phyloP scores from a whole-genome alignment of 2,797 vertebrate genomes.

The Zalophus californianus region DNA sequence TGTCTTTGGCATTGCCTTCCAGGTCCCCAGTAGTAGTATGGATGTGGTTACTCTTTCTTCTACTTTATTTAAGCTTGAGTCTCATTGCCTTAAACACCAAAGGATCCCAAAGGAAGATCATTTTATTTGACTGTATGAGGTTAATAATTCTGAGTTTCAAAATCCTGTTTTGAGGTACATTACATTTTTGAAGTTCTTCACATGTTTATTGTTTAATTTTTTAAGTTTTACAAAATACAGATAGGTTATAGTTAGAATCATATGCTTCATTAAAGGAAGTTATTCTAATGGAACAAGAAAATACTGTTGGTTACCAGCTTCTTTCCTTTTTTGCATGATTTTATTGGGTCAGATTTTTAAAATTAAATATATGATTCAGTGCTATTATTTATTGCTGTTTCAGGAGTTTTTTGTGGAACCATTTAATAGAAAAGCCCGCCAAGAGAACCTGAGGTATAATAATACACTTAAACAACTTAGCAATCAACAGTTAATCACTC shows the following conservation, averaged over 20 bases:
- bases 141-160: slow-evolving; percentile 2
- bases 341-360: slow-evolving; percentile 18
- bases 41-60: not conserved
- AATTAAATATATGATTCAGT: not conserved
- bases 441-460: slow-evolving; percentile 97
- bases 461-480: slow-evolving; percentile 96
- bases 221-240: not conserved
- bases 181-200: slow-evolving; percentile 17
- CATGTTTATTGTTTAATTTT: not conserved
- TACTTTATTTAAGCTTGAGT: not conserved
- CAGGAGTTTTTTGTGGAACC: slow-evolving; percentile 97
- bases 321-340: slow-evolving; percentile 16
- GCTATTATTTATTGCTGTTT: slow-evolving; percentile 20
- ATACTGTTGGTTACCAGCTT: not conserved
- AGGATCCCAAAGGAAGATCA: slow-evolving; percentile 12
- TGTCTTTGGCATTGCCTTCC: not conserved
- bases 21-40: not conserved
- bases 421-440: slow-evolving; percentile 94
- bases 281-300: slow-evolving; percentile 52
- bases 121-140: slow-evolving; percentile 9
- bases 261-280: slow-evolving; percentile 43
- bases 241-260: slow-evolving; percentile 2
- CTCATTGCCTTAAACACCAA: not conserved
- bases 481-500: slow-evolving; percentile 91
- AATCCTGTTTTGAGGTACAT: not conserved